These are phyloP conservation scores for Cantharis flavilabris DNA, from an alignment of 2,888 invertebrate genomes.

Conservation along the genomic window DNA sequence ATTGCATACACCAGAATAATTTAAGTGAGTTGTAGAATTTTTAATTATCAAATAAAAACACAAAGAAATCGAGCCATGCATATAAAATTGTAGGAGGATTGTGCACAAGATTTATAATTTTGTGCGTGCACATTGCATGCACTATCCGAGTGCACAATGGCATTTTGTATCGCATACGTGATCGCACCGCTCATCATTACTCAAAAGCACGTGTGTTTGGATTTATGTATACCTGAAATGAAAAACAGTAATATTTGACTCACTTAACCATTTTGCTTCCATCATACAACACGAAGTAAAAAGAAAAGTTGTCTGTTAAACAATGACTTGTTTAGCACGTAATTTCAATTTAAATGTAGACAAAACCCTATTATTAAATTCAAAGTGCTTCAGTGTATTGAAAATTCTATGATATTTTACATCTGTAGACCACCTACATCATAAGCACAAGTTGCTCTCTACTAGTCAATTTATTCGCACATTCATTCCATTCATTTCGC, in stretches of 20 bases:
- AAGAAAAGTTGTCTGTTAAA: neutral
- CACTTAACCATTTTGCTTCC: neutral
- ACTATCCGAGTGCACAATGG: slow-evolving; percentile 43
- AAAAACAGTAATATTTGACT: slow-evolving; percentile 10
- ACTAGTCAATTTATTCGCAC: slow-evolving; percentile 32
- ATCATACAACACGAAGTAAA: neutral
- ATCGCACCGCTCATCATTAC: slow-evolving; percentile 41
- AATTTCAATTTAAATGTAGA: neutral
- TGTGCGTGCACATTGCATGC: slow-evolving; percentile 50
- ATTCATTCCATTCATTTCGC: slow-evolving; percentile 47
- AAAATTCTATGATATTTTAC: slow-evolving; percentile 11
- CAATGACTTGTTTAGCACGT: neutral
- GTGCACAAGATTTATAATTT: slow-evolving; percentile 44
- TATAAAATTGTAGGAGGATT: slow-evolving; percentile 37
- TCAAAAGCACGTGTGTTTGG: slow-evolving; percentile 33
- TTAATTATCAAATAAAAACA: slow-evolving; percentile 19
- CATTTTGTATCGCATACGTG: slow-evolving; percentile 49
- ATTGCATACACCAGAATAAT: neutral
- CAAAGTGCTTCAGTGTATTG: neutral
- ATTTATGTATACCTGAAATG: slow-evolving; percentile 19
- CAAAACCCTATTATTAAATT: neutral
- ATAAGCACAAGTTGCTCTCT: slow-evolving; percentile 28
- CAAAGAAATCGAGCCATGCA: slow-evolving; percentile 20
- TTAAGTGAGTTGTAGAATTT: slow-evolving; percentile 16
- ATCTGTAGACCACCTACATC: slow-evolving; percentile 29